These are phyloP conservation scores for Endomychus coccineus DNA, from an alignment of 2,888 invertebrate species.

Conservation along the genomic window DNA sequence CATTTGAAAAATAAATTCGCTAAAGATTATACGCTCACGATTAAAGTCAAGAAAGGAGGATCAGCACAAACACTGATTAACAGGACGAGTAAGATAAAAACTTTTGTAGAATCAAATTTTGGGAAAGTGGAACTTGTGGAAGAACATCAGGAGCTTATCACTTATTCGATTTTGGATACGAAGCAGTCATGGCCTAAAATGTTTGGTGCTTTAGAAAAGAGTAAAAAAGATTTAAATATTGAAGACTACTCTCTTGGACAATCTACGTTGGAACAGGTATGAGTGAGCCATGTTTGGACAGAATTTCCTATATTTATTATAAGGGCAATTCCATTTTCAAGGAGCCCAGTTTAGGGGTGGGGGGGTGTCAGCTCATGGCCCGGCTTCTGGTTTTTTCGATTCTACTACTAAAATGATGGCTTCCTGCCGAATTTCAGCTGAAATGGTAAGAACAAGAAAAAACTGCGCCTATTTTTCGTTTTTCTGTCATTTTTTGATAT, in stretches of 20 bases:
- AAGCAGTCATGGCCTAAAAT: conserved; percentile 58
- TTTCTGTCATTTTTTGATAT: too few relatives aligned
- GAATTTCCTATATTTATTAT: too few relatives aligned
- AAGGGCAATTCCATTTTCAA: too few relatives aligned
- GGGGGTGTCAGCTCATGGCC: too few relatives aligned
- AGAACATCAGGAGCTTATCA: conserved; percentile 58
- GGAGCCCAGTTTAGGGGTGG: too few relatives aligned
- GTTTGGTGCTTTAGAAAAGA: conserved; percentile 59
- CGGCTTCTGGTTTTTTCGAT: too few relatives aligned
- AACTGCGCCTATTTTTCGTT: too few relatives aligned
- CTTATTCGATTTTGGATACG: conserved; percentile 54
- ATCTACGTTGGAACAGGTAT: conserved; percentile 64
- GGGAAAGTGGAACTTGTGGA: conserved; percentile 45
- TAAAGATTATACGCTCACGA: conserved; percentile 39
- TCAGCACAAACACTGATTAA: conserved; percentile 5
- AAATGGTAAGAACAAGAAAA: too few relatives aligned
- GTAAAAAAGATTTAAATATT: conserved; percentile 39
- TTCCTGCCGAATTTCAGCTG: too few relatives aligned
- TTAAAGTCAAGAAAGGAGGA: conserved; percentile 33
- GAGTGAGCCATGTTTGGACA: too few relatives aligned
- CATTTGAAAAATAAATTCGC: conserved; percentile 69
- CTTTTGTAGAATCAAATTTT: conserved; percentile 20
- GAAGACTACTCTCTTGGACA: conserved; percentile 73
- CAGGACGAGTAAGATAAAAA: conserved; percentile 16
- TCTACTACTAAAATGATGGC: too few relatives aligned